Base-by-base conservation (phyloP, 2,888 invertebrate species). In the Pycnomerus fuliginosus region DNA sequence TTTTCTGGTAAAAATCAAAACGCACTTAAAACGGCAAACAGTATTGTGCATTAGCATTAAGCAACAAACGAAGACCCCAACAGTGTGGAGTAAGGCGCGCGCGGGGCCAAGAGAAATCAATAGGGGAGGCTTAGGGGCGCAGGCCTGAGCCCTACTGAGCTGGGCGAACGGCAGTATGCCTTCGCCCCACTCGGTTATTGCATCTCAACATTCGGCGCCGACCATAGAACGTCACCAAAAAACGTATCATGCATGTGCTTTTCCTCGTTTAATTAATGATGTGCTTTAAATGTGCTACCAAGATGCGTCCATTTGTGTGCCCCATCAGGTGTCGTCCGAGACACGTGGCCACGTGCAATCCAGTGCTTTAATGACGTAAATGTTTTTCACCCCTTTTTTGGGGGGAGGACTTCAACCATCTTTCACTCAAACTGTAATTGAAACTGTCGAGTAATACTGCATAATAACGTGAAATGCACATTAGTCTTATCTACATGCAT, bases 91-190 rank as follows among this genome's bases (percentile, higher is more conserved):
- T 43, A 49, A 44, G 49, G 61, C 64, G 64, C 60, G 61, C 62
- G 65, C 61, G 64, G 64, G 63, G 64, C 61, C 57, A 53, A 58
- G 64, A 61, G 65, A 70, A 70, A 72, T 71, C 71, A 71, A 72
- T 71, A 68, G 67, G 70, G 69, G 67, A 64, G 65, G 65, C 62
- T 61, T 62, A 61, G 69, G 64, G 69, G 72, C 71, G 71, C 71
- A 70, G 66, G 71, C 74, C 64, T 68, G 69, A 71, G 73, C 75
- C 74, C 75, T 76, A 72, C 71, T 65, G 68, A 74, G 66, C 67
- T 60, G 64, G 68, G 69, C 69, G 68, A 72, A 74, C 62, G 67
- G 72, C 72, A 70, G 75, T 79, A 76, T 76, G 76, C 72, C 77
- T 76, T 75, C 77, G 73, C 76, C 76, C 74, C 61, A 65, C 65